These are phyloP conservation scores for Carollia perspicillata DNA, from an alignment of 2,113 vertebrate species.

Conservation along the genomic window DNA sequence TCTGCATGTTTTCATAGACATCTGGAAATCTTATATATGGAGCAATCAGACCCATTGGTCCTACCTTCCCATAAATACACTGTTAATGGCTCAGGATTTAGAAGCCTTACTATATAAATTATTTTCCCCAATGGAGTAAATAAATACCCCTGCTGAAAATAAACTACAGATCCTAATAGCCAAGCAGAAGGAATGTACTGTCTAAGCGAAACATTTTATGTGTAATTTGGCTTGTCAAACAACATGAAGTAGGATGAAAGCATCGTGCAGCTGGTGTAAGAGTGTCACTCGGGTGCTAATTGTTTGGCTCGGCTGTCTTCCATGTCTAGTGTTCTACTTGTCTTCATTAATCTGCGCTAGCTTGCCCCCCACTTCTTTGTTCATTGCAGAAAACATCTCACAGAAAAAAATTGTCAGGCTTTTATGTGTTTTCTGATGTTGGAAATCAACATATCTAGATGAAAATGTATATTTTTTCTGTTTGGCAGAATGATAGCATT, in stretches of 20 bases:
- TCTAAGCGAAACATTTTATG: conserved; percentile 21
- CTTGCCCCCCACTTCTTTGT: background rate
- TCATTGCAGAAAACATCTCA: background rate
- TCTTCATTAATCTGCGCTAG: background rate
- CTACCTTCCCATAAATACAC: conserved; percentile 9
- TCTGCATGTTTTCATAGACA: background rate
- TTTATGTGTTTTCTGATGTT: conserved; percentile 14
- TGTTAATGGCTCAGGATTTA: background rate
- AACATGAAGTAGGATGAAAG: conserved; percentile 35
- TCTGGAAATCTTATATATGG: background rate
- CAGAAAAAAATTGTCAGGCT: background rate
- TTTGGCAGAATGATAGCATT: background rate
- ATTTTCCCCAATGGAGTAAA: conserved; percentile 4
- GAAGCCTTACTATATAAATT: conserved; percentile 26
- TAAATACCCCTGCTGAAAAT: conserved; percentile 53
- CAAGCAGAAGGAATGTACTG: conserved; percentile 24
- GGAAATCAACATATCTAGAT: conserved; percentile 13
- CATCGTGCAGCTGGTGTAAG: conserved; percentile 9
- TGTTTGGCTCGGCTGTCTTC: background rate
- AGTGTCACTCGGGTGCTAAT: background rate
- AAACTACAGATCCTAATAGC: conserved; percentile 5
- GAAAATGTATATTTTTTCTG: background rate
- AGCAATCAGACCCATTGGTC: background rate
- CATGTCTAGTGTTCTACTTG: background rate
- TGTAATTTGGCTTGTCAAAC: conserved; percentile 67